A percentile compares a stretch with the other conserved stretches of the same genome.
These are phyloP conservation scores for Prunella strophiata DNA, from an alignment of 2,797 vertebrate genomes.

Conservation along the genomic window DNA sequence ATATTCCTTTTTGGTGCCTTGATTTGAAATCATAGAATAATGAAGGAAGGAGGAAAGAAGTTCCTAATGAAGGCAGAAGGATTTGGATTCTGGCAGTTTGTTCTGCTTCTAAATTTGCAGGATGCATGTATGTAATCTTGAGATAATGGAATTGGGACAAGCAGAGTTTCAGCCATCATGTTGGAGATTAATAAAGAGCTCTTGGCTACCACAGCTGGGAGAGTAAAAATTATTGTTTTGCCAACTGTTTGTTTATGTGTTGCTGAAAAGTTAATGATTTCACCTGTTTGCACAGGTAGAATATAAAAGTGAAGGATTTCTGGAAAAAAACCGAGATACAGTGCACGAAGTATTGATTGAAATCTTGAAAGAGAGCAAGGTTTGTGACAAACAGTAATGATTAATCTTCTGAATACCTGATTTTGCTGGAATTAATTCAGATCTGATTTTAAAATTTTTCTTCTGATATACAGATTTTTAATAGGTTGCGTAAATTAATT, in stretches of 20 bases:
- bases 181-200: neutral
- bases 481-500: neutral
- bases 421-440: neutral
- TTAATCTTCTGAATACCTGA: neutral
- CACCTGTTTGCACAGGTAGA: conserved; percentile 84
- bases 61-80: neutral
- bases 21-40: neutral
- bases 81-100: neutral
- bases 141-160: neutral
- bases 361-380: conserved; percentile 90
- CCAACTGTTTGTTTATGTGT: neutral
- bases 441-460: neutral
- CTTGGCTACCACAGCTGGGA: neutral
- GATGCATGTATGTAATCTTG: neutral
- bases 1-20: neutral
- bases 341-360: conserved; percentile 92
- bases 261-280: neutral
- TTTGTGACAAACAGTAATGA: conserved; percentile 61
- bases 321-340: conserved; percentile 97
- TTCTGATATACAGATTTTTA: neutral
- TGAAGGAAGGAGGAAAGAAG: neutral
- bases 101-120: neutral
- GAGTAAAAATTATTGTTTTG: neutral
- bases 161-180: neutral
- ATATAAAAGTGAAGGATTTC: conserved; percentile 93